Evolutionary conservation across 2,797 vertebrate genomes (phyloP), one percentile per base, ranked within the genome.

Genomic region (Yasuhikotakia modesta): DNA sequence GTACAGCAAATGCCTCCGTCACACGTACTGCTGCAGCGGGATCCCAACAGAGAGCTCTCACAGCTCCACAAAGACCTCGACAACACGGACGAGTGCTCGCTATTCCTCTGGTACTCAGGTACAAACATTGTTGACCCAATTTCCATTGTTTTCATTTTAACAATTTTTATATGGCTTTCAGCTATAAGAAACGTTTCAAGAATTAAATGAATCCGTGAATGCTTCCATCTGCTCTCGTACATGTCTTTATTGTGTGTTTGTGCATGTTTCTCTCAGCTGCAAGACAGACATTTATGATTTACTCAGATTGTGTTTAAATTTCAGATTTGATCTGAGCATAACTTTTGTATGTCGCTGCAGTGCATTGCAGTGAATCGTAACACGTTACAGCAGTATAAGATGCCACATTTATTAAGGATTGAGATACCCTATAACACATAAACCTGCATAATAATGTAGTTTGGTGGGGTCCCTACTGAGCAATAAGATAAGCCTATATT

Each of bases 61-160:
- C 86, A 95, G 95, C 21, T 98, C 96, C 22, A 95, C 94, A 77
- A 99, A 99, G 91, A 95, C 97, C 0, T 96, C 97, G 13, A 96
- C 96, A 53, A 92, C 96, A 46, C 94, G 97, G 89, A 98, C 97
- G 71, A 99, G 96, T 5, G 96, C 97, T 43, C 96, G 96, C 81
- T 99, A 99, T 86, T 99, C 98, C 85, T 99, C 98, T 77, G 97
- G 96, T 90, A 99, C 97, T 66, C 97, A 99, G 97, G 97, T 99
- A 95, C 35, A 48, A 75, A 73, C 69, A 52, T 70, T 30, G 66
- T 52, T 85, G 81, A 79, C 81, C 83, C 81, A 85, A 24, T 78
- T 82, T 82, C 63, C 57, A 70, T 53, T 63, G 52, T 65, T 57
- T 84, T 81, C 61, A 43, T 71, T 46, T 68, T 30, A 16, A 16